These are phyloP conservation scores for Psilanteris sp. DNA, from an alignment of 1,140 invertebrate species.

Conservation along the genomic window DNA sequence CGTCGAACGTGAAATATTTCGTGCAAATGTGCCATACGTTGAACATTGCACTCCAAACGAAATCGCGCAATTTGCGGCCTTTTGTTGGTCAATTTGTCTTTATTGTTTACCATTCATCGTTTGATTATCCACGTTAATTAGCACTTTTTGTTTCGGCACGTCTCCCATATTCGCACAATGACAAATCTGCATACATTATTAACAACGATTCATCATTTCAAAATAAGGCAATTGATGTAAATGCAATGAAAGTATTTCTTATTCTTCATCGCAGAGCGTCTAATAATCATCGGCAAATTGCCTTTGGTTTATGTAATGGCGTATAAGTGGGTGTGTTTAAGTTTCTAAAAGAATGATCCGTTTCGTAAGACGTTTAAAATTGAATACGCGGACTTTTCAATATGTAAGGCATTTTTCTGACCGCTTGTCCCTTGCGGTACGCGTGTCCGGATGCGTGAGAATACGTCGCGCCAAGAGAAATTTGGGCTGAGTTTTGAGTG, in stretches of 20 bases:
- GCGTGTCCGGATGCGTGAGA: conserved; percentile 67
- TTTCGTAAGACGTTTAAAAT: conserved; percentile 50
- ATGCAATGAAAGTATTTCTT: neutral
- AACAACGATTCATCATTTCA: neutral
- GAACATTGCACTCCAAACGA: too few relatives aligned
- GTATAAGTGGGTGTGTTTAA: conserved; percentile 49
- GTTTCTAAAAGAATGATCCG: conserved; percentile 44
- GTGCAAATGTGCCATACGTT: too few relatives aligned
- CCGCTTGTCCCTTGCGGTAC: conserved; percentile 65
- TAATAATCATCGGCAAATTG: conserved; percentile 22
- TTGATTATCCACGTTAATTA: too few relatives aligned
- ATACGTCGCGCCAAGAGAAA: conserved; percentile 67
- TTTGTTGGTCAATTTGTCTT: too few relatives aligned
- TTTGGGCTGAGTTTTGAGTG: conserved; percentile 72
- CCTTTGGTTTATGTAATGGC: conserved; percentile 6
- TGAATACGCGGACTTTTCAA: conserved; percentile 41
- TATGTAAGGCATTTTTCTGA: conserved; percentile 45
- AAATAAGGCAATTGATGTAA: conserved; percentile 8
- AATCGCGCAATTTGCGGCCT: too few relatives aligned
- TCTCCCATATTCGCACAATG: too few relatives aligned
- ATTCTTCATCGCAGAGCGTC: neutral
- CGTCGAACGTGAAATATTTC: too few relatives aligned
- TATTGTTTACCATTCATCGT: too few relatives aligned
- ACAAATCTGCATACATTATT: neutral
- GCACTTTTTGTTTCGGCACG: too few relatives aligned